Evolutionary conservation across 2,113 vertebrate species (phyloP).

Genomic region (Phrynosoma blainvillii): DNA sequence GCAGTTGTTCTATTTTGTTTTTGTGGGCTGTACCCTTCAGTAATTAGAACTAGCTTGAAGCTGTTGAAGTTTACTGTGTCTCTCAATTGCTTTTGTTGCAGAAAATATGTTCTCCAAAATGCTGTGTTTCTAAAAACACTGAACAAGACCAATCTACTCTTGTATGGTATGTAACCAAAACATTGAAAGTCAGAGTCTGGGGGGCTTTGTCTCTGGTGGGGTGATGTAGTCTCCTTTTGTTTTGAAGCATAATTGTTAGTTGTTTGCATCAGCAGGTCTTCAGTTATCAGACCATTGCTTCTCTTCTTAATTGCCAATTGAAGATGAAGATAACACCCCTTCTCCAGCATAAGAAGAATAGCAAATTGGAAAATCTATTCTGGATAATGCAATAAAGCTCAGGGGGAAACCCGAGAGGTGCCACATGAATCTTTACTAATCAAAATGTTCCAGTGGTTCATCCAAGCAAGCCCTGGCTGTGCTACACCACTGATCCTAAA

Average conservation of each 20-base stretch:
- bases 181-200: neutral
- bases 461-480: neutral
- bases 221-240: neutral
- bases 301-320: neutral
- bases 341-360: neutral
- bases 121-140: neutral
- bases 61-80: conserved; percentile 17
- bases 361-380: neutral
- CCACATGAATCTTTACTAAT: neutral
- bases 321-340: no score
- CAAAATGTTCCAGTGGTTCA: neutral
- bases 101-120: neutral
- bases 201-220: neutral
- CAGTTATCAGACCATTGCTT: neutral
- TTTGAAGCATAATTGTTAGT: neutral
- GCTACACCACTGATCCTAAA: no score
- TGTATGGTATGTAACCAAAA: neutral
- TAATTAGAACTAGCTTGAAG: conserved; percentile 42
- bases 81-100: neutral
- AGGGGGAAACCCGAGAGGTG: neutral
- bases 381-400: neutral
- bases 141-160: fast-evolving
- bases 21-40: neutral
- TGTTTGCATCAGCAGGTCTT: neutral
- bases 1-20: neutral